Evolutionary conservation across 1,140 invertebrate genomes (phyloP).

Genomic region (Andricus grossulariae): DNA sequence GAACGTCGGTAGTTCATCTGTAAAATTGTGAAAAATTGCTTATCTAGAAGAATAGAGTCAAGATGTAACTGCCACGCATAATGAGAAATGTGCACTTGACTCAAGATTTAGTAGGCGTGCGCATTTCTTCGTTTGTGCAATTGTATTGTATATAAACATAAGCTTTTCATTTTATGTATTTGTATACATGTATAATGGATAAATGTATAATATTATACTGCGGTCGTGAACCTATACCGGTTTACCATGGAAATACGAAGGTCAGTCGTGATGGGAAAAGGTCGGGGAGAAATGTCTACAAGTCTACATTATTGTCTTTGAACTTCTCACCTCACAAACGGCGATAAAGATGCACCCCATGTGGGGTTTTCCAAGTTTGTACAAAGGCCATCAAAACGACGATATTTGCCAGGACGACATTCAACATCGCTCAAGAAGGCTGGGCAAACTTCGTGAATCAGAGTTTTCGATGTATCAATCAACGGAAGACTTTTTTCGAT

Average conservation of each 20-base stretch:
- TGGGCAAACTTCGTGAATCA: slow-evolving; percentile 91
- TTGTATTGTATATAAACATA: not conserved
- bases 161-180: not conserved
- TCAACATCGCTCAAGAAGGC: slow-evolving; percentile 91
- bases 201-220: not conserved
- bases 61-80: not conserved
- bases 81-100: not conserved
- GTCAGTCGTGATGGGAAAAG: not conserved
- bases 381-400: slow-evolving; percentile 92
- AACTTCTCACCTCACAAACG: slow-evolving; percentile 83
- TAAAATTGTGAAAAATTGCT: too few relatives aligned
- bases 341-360: slow-evolving; percentile 91
- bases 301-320: not conserved
- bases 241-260: slow-evolving; percentile 14
- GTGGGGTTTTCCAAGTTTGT: slow-evolving; percentile 94
- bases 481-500: slow-evolving; percentile 91
- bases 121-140: not conserved
- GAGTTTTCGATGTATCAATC: slow-evolving; percentile 92
- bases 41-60: not conserved
- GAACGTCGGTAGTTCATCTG: too few relatives aligned
- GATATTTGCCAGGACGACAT: slow-evolving; percentile 92
- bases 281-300: not conserved
- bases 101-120: not conserved
- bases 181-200: not conserved
- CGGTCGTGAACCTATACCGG: slow-evolving; percentile 5